phyloP scores from a whole-genome alignment of 2,888 invertebrate species.

The Tenthredo amoena region DNA sequence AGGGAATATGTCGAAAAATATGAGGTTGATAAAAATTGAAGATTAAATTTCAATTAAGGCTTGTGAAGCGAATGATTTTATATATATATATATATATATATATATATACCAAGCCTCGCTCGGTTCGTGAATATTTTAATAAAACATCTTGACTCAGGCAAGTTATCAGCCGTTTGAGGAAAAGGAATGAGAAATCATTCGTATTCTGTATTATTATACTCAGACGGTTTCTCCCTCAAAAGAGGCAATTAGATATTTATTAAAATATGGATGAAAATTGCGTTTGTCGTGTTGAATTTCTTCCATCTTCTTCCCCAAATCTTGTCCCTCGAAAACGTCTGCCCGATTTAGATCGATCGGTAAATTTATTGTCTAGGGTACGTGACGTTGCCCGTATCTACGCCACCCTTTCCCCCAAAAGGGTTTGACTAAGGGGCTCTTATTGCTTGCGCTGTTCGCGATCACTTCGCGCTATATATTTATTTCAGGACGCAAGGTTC shows the following conservation, averaged over 20 bases:
- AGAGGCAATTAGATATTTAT: background rate
- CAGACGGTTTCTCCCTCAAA: background rate
- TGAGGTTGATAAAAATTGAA: background rate
- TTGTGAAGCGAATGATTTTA: background rate
- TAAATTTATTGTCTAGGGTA: constrained; percentile 23
- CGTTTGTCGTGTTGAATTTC: background rate
- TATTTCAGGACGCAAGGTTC: background rate
- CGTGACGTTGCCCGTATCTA: constrained; percentile 25
- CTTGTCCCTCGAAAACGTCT: background rate
- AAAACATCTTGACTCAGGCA: background rate
- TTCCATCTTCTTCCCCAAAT: background rate
- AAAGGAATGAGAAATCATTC: background rate
- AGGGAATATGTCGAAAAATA: background rate
- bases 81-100: constrained; percentile 1
- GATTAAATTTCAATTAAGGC: constrained; percentile 11
- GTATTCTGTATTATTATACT: background rate
- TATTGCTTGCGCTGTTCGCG: constrained; percentile 7
- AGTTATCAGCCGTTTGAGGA: background rate
- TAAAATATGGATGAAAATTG: background rate
- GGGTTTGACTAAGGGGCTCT: constrained; percentile 10
- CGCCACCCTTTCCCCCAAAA: background rate
- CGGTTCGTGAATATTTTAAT: constrained; percentile 17
- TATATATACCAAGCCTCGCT: background rate
- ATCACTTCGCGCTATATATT: constrained; percentile 25
- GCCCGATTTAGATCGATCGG: constrained; percentile 16